Base-by-base conservation (phyloP, 2,113 vertebrate species). In the Hippocampus mohnikei region DNA sequence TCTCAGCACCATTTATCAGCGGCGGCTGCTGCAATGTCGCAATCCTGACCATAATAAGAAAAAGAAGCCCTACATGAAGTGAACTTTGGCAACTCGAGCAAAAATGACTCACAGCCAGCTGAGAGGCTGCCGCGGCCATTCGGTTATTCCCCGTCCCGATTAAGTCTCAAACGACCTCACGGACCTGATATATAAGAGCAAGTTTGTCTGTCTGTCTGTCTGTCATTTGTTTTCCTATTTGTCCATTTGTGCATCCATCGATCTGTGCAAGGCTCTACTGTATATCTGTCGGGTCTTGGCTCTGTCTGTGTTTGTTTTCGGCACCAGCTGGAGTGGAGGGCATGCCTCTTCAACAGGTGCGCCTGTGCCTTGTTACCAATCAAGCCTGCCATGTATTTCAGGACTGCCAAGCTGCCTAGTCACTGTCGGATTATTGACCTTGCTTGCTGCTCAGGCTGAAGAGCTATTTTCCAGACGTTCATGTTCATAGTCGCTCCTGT, bases 41-140 rank as follows among this genome's bases (percentile, higher is more conserved):
- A 25, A 58, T 58, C 23, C 5, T 18, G 16, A 33, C 33, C 27
- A 8, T 60, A 60, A 60, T 29, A 23, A 23, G 58, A 33, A 18
- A 33, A 33, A 29, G 27, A 60, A 33, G 27, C 15, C 27, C 44
- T 73, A 20, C 21, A 7, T 46, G 55, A 29, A 21, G 55, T 21
- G 53, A 69, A 42, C 53, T 27, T 67, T 69, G 21, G 42, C 55
- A 25, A 63, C 29, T 20, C n/a, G 13, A 72, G 71, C 33, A 62
- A 73, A 76, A 77, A 72, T 46, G 67, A 69, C 58, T 75, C 79
- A 41, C 48, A 75, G 46, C 48, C 73, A 67, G 84, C 77, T 76
- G 79, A 71, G 52, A 55, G 61, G 58, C 58, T 20, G 25, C 41
- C 78, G 64, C 53, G 46, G 46, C 50, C 53, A 44, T 67, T 70